Evolutionary conservation across 2,113 vertebrate genomes (phyloP).

Genomic region (Leucopsar rothschildi): DNA sequence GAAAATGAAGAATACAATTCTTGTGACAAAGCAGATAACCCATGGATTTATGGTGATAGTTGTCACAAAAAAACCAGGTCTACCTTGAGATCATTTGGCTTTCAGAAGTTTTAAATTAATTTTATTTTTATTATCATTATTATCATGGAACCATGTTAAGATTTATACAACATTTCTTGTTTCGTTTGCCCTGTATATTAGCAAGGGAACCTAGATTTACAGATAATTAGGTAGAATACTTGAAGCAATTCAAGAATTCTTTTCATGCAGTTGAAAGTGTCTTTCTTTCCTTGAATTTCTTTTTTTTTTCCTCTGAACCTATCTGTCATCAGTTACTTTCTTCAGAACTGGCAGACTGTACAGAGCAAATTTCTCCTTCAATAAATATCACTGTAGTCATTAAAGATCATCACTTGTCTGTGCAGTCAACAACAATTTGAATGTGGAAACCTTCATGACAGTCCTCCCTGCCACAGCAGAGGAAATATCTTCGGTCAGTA

Average conservation of each 20-base stretch:
- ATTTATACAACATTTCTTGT: conserved; percentile 22
- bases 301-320: neutral
- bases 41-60: neutral
- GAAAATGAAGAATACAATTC: neutral
- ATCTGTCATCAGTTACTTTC: neutral
- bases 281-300: neutral
- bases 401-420: neutral
- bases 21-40: neutral
- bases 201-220: neutral
- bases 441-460: neutral
- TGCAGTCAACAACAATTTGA: neutral
- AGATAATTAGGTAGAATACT: conserved; percentile 47
- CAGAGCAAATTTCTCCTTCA: neutral
- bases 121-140: conserved; percentile 47
- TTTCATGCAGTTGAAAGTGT: neutral
- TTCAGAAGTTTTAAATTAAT: conserved; percentile 43
- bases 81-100: conserved; percentile 33
- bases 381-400: neutral
- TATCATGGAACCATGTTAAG: neutral
- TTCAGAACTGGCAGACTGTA: neutral
- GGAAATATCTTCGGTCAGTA: neutral
- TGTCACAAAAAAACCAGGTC: neutral
- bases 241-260: neutral
- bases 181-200: neutral
- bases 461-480: neutral